Evolutionary conservation across 2,113 vertebrate genomes (phyloP).

Genomic region (Crypturellus undulatus): DNA sequence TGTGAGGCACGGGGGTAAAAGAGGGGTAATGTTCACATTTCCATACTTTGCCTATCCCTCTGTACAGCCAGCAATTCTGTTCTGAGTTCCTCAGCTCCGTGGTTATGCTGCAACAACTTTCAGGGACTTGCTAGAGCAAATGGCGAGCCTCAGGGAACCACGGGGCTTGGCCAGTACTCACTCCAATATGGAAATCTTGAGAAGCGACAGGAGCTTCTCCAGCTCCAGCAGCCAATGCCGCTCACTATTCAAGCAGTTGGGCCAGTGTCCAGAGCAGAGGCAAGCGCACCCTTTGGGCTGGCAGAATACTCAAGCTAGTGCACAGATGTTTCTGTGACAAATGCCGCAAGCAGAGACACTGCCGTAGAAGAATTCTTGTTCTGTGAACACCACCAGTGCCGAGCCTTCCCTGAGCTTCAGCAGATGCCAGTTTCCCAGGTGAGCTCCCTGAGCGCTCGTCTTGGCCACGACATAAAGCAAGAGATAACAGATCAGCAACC

Average conservation of each 20-base stretch:
- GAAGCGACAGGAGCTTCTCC: background rate
- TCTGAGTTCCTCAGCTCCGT: background rate
- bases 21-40: background rate
- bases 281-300: background rate
- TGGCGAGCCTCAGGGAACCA: background rate
- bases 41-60: background rate
- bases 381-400: background rate
- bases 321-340: background rate
- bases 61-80: background rate
- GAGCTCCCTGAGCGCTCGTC: background rate
- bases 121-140: background rate
- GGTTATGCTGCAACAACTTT: background rate
- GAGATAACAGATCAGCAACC: background rate
- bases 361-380: background rate
- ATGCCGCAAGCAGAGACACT: background rate
- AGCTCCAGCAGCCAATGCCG: background rate
- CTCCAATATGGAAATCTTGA: background rate
- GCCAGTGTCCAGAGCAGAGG: background rate
- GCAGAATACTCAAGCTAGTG: background rate
- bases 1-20: background rate
- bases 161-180: fast-evolving
- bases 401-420: background rate
- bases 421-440: background rate
- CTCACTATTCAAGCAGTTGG: background rate
- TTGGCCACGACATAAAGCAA: background rate